Conservation (phyloP, 1,140 invertebrate species). For the Aporrectodea caliginosa region DNA sequence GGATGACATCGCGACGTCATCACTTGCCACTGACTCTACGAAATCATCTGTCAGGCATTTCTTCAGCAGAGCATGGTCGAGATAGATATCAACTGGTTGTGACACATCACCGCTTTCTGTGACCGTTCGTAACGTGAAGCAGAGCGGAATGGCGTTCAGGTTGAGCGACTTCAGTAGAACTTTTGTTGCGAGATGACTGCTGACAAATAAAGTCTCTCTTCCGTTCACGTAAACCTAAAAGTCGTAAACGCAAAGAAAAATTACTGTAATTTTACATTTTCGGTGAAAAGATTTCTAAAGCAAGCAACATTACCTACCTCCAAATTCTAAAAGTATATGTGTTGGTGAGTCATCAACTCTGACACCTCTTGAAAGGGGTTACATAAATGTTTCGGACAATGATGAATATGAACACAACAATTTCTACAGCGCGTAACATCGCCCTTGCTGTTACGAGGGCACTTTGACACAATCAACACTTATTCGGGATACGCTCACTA, state of each 20-base stretch:
- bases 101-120: neutral
- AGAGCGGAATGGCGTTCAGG: neutral
- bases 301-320: too few species aligned
- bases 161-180: slow-evolving; percentile 5
- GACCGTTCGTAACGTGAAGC: neutral
- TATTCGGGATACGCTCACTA: too few species aligned
- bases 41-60: neutral
- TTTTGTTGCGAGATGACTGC: slow-evolving; percentile 8
- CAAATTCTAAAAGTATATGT: too few species aligned
- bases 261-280: too few species aligned
- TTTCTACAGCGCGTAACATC: too few species aligned
- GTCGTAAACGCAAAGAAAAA: neutral
- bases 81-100: neutral
- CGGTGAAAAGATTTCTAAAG: too few species aligned
- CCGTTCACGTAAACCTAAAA: slow-evolving; percentile 18
- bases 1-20: neutral
- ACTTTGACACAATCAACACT: too few species aligned
- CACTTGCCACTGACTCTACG: neutral
- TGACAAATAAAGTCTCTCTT: neutral
- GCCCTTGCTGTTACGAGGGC: too few species aligned
- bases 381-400: too few species aligned
- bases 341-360: too few species aligned
- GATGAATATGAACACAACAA: too few species aligned
- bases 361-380: too few species aligned
- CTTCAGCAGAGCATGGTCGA: neutral